Percentiles rank a stretch among this genome's conserved stretches.
Evolutionary conservation across 2,888 invertebrate genomes (phyloP).

Genomic region (Apodemia duryi): DNA sequence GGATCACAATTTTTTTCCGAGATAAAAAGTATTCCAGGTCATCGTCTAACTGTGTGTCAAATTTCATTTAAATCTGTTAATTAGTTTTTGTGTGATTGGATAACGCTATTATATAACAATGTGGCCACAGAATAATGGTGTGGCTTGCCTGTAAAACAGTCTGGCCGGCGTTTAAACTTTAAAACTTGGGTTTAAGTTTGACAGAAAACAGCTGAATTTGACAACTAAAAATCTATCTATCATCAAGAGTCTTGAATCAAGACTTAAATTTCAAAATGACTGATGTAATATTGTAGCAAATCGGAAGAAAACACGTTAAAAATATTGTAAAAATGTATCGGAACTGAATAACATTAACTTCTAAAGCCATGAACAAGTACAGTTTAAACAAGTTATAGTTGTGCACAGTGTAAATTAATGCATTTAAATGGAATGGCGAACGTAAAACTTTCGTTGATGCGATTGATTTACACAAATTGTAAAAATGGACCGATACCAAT

Average conservation of each 20-base stretch:
- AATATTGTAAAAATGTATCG: constrained; percentile 7
- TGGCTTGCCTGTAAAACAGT: no score
- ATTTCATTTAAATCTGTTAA: no score
- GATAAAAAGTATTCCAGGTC: no score
- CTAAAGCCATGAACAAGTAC: not conserved
- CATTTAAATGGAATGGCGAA: constrained; percentile 28
- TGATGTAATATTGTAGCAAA: not conserved
- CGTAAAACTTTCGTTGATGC: constrained; percentile 37
- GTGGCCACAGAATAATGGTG: no score
- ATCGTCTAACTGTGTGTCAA: no score
- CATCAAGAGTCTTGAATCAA: no score
- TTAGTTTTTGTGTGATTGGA: no score
- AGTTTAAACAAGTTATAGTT: not conserved
- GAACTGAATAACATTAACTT: not conserved
- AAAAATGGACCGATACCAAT: not conserved
- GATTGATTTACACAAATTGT: constrained; percentile 12
- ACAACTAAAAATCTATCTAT: not conserved
- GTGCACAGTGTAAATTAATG: not conserved
- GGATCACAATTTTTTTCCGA: no score
- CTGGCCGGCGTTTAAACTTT: no score
- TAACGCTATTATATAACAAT: no score
- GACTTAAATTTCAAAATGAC: not conserved
- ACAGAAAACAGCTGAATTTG: constrained; percentile 2
- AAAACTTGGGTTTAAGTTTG: no score
- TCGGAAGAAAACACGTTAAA: not conserved